These are phyloP conservation scores for Otus sunia DNA, from an alignment of 2,113 vertebrate species.

Conservation along the genomic window DNA sequence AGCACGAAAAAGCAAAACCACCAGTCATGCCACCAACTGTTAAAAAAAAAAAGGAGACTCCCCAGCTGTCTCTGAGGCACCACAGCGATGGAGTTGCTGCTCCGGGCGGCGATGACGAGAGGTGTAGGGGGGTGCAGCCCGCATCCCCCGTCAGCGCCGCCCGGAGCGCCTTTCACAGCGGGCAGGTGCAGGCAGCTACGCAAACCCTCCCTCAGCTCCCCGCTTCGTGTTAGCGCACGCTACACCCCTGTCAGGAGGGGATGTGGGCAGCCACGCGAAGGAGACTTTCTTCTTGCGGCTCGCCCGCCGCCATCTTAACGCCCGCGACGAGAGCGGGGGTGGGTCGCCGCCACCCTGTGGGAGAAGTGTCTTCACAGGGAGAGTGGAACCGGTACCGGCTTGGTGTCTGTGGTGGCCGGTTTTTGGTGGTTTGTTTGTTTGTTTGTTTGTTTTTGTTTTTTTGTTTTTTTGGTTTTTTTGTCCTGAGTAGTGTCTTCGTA, in stretches of 20 bases:
- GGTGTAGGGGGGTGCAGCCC: too few relatives aligned
- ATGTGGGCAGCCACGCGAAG: accelerated
- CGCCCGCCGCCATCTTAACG: background rate
- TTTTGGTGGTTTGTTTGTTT: too few relatives aligned
- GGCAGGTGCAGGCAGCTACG: accelerated
- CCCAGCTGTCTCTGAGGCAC: accelerated
- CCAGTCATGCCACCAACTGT: background rate
- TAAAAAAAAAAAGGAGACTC: background rate
- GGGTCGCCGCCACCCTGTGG: background rate
- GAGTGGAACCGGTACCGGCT: accelerated
- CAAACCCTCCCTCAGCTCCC: accelerated
- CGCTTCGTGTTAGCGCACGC: accelerated
- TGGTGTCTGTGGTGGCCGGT: accelerated
- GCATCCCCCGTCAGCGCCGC: too few relatives aligned
- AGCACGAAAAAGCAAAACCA: background rate
- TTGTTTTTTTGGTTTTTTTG: too few relatives aligned
- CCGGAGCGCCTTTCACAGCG: accelerated
- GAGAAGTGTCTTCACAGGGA: accelerated
- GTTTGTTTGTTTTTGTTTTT: too few relatives aligned
- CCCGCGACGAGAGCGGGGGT: accelerated
- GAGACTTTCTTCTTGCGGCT: accelerated
- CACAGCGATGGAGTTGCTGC: accelerated
- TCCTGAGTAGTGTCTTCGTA: too few relatives aligned
- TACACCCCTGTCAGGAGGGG: accelerated
- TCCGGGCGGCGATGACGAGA: too few relatives aligned